These are phyloP conservation scores for Pterocles orientalis DNA, from an alignment of 2,113 vertebrate species.

Conservation along the genomic window DNA sequence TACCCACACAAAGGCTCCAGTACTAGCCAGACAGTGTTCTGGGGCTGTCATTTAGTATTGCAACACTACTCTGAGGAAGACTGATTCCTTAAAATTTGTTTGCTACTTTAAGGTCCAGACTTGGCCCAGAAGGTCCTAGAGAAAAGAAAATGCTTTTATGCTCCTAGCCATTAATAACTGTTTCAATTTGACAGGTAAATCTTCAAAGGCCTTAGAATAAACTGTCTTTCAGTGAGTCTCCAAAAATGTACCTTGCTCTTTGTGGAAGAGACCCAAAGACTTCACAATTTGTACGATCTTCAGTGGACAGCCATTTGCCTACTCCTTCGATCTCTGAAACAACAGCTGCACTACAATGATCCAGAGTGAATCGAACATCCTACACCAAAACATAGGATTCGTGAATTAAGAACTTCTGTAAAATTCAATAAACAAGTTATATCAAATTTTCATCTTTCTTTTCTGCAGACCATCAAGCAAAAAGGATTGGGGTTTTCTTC, in stretches of 20 bases:
- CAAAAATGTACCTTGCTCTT: constrained; percentile 71
- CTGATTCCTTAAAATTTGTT: not conserved
- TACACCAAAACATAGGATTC: constrained; percentile 13
- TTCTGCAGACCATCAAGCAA: not conserved
- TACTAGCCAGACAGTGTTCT: not conserved
- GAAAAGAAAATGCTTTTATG: not conserved
- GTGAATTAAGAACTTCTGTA: not conserved
- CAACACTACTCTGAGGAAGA: not conserved
- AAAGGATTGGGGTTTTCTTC: rapidly evolving
- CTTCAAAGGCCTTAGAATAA: not conserved
- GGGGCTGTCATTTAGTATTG: not conserved
- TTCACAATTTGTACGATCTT: constrained; percentile 84
- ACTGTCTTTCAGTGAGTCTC: not conserved
- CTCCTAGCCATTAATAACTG: not conserved
- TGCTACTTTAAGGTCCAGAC: not conserved
- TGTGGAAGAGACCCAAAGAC: constrained; percentile 77
- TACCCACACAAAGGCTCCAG: not conserved
- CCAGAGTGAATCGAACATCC: constrained; percentile 84
- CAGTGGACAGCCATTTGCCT: constrained; percentile 81
- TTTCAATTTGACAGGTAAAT: not conserved
- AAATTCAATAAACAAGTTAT: rapidly evolving
- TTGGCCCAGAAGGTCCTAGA: not conserved
- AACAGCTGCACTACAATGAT: constrained; percentile 77
- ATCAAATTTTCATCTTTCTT: too few relatives aligned
- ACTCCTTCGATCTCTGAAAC: constrained; percentile 83